Conservation (phyloP, 2,888 invertebrate species). For the Anagyrus pseudococci region DNA sequence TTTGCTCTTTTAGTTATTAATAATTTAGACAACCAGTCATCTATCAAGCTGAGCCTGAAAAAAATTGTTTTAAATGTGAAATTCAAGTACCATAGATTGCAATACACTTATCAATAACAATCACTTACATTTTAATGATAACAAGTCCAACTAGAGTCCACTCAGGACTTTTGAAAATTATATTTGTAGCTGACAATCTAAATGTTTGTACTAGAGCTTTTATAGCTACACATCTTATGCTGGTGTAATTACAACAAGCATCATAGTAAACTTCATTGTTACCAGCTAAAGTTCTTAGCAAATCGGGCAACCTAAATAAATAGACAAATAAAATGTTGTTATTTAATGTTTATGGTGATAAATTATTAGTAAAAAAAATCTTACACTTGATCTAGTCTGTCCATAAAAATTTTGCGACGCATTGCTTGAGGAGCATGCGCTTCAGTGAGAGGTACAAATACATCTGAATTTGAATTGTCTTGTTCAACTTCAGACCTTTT, state of each 20-base stretch:
- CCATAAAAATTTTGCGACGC: conserved; percentile 73
- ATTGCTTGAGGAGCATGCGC: conserved; percentile 72
- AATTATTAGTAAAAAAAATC: conserved; percentile 14
- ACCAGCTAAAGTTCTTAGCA: conserved; percentile 64
- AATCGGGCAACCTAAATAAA: conserved; percentile 67
- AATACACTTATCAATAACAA: not conserved
- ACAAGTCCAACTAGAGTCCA: conserved; percentile 77
- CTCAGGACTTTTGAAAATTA: conserved; percentile 74
- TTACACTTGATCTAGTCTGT: conserved; percentile 65
- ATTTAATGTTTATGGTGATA: conserved; percentile 1
- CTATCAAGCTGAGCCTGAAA: conserved; percentile 51
- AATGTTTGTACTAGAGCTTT: conserved; percentile 69
- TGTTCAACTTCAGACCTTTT: conserved; percentile 42
- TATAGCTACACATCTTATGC: conserved; percentile 43
- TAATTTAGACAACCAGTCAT: conserved; percentile 48
- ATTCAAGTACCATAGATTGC: not conserved
- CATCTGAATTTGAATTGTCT: conserved; percentile 55
- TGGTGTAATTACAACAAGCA: conserved; percentile 42
- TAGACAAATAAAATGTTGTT: conserved; percentile 13
- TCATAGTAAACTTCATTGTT: conserved; percentile 38
- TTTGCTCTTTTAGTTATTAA: conserved; percentile 49
- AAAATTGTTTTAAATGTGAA: conserved; percentile 10
- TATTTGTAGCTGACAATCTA: conserved; percentile 73
- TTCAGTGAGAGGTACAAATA: conserved; percentile 72
- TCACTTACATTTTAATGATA: conserved; percentile 71